Conservation (phyloP, 2,797 vertebrate species). For the Siniperca scherzeri region DNA sequence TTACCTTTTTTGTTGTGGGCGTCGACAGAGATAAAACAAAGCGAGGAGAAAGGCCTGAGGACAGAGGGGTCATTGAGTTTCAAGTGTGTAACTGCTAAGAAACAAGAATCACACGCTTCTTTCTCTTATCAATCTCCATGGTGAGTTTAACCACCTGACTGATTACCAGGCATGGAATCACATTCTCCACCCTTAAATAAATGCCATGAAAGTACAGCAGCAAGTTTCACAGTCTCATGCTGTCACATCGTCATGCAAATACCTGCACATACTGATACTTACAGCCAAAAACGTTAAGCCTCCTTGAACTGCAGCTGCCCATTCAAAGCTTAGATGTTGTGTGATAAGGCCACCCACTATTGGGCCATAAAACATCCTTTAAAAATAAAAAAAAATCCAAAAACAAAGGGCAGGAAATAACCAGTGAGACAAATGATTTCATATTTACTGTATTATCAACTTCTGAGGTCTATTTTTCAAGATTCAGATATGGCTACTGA, state of each 20-base stretch:
- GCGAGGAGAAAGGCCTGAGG: conserved; percentile 79
- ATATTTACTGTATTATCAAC: not conserved
- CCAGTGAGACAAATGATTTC: not conserved
- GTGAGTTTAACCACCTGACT: not conserved
- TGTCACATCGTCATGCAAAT: not conserved
- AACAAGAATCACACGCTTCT: conserved; percentile 9
- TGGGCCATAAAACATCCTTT: conserved; percentile 87
- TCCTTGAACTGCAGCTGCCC: conserved; percentile 83
- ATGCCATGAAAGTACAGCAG: not conserved
- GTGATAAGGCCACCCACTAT: conserved; percentile 83
- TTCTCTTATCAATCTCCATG: not conserved
- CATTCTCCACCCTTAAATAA: not conserved
- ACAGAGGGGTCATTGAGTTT: conserved; percentile 26
- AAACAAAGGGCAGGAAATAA: not conserved
- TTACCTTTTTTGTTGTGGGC: conserved; percentile 74
- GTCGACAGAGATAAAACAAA: conserved; percentile 63
- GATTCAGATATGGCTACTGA: not conserved
- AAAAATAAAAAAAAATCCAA: not conserved
- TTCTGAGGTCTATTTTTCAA: not conserved
- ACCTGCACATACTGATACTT: conserved; percentile 54
- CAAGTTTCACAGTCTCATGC: not conserved
- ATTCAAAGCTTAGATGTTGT: conserved; percentile 83
- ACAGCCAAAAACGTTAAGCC: conserved; percentile 78
- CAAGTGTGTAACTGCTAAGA: conserved; percentile 4
- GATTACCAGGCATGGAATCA: not conserved